Evolutionary conservation across 2,888 invertebrate species (phyloP).

Genomic region (Conistra vaccinii): DNA sequence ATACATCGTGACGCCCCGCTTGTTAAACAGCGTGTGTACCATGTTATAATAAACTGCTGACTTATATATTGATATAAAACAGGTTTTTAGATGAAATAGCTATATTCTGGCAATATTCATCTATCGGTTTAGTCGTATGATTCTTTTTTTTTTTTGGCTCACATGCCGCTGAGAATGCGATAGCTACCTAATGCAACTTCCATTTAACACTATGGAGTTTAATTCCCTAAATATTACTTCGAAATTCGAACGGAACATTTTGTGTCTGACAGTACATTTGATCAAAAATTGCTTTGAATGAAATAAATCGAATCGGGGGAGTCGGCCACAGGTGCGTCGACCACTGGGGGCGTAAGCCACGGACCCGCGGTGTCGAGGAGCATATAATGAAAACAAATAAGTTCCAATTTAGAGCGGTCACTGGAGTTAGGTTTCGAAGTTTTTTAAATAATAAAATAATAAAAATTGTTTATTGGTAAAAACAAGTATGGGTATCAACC

Average conservation of each 20-base stretch:
- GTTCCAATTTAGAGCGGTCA: neutral
- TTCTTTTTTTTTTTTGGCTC: neutral
- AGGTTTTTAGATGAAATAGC: neutral
- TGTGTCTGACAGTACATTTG: too few species aligned
- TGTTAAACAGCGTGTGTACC: slow-evolving; percentile 43
- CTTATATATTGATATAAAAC: slow-evolving; percentile 30
- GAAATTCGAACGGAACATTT: slow-evolving; percentile 5
- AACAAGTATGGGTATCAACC: too few species aligned
- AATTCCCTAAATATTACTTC: neutral
- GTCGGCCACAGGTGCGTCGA: too few species aligned
- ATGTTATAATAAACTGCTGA: slow-evolving; percentile 27
- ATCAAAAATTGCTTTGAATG: too few species aligned
- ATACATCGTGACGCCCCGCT: slow-evolving; percentile 72
- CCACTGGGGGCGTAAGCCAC: too few species aligned
- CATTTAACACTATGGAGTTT: neutral
- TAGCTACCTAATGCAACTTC: neutral
- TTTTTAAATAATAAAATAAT: too few species aligned
- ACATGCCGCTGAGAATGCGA: neutral
- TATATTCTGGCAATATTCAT: neutral
- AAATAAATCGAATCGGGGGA: too few species aligned
- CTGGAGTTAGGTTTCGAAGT: too few species aligned
- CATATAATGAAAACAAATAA: neutral
- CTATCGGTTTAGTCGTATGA: neutral
- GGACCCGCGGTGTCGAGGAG: neutral
- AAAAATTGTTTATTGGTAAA: too few species aligned